Evolutionary conservation across 2,888 invertebrate species (phyloP), one percentile per base, ranked within the genome.

Genomic region (Saturnia japonica): DNA sequence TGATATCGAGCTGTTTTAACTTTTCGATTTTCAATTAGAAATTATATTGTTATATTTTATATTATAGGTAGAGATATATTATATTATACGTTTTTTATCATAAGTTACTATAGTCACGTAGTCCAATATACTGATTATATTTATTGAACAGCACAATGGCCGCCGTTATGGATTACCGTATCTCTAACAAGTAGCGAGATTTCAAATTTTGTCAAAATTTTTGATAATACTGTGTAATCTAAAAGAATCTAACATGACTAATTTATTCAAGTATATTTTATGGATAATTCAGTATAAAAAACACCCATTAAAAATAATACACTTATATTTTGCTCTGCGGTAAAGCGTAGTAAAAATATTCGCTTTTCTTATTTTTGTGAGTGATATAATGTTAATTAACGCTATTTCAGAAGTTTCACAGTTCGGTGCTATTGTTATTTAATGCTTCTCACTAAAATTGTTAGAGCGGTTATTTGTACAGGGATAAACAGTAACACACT

Each of bases 401-500:
- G 51, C 68, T 42, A 62, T 60, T 57, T 69, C 62, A 69, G 57
- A 60, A 69, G 69, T 69, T 69, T 42, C 68, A 57, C 43, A 25
- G n/a, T 62, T 45, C 69, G 57, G 12, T 11, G 43, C 69, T 69
- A 45, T 57, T 69, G 69, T 69, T 60, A 62, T 62, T 69, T n/a
- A 69, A n/a, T n/a, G 64, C 40, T 64, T 64, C n/a, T 40, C n/a
- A 40, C 45, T 43, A 69, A 60, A 60, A 69, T 69, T 60, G 43
- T 60, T 62, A 45, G 43, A 69, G 43, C 25, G 28, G 9, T 11
- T 45, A n/a, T n/a, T 42, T 43, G 62, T 25, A 57, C 28, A 28
- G 28, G 11, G 42, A 62, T 43, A 28, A 25, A 45, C 60, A 69
- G 62, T 69, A 62, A 19, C 4, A 16, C 43, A 25, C 54, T 54